A percentile compares a stretch with the other conserved stretches of the same genome.
These are phyloP conservation scores for Eupeodes luniger DNA, from an alignment of 2,888 invertebrate species.

Conservation along the genomic window DNA sequence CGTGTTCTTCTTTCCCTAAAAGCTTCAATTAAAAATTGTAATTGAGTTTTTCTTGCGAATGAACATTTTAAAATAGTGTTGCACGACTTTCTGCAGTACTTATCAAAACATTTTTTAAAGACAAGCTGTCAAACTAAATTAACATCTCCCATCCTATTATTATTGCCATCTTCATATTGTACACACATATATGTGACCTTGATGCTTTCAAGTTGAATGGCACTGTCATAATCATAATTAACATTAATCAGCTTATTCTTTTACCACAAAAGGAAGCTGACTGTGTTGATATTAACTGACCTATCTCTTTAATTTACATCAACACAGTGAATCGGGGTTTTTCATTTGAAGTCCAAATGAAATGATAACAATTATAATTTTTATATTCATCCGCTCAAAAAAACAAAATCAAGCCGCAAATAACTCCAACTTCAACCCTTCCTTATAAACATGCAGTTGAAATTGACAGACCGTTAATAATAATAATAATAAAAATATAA, in stretches of 20 bases:
- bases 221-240: slow-evolving; percentile 10
- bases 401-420: background rate
- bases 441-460: background rate
- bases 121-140: background rate
- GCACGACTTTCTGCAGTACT: too few relatives aligned
- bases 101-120: too few relatives aligned
- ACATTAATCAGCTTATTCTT: slow-evolving; percentile 9
- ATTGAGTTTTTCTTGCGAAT: too few relatives aligned
- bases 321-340: background rate
- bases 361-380: slow-evolving; percentile 2
- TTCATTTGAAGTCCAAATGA: background rate
- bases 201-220: slow-evolving; percentile 31
- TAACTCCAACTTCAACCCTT: slow-evolving; percentile 22
- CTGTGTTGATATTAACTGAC: slow-evolving; percentile 31
- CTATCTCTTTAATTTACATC: slow-evolving; percentile 4
- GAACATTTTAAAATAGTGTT: too few relatives aligned
- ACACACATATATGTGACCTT: slow-evolving; percentile 14
- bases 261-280: background rate
- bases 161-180: background rate
- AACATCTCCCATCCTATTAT: background rate
- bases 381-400: slow-evolving; percentile 32
- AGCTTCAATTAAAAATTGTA: too few relatives aligned
- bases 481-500: slow-evolving; percentile 45
- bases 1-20: too few relatives aligned
- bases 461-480: slow-evolving; percentile 42